Evolutionary conservation across 2,888 invertebrate species (phyloP), one percentile per base, ranked within the genome.

Genomic region (Acholoe squamosa): DNA sequence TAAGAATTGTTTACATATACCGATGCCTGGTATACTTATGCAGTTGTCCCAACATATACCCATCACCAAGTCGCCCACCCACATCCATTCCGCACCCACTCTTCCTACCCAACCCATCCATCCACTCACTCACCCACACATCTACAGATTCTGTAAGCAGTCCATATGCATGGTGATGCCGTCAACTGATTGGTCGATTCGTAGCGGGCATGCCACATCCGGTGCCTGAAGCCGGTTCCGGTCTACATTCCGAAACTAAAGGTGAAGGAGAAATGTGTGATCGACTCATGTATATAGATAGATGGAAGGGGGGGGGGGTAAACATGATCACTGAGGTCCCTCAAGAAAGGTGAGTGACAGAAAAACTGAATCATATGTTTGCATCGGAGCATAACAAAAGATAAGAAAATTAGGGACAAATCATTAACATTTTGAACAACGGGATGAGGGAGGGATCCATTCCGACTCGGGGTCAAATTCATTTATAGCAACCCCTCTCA

Each of bases 171-270:
- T 25, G 16, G 28, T 76, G 31, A 61, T 61, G 61, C 61, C 16
- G 61, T 12, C 61, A 5, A 22, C 80, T 80, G 80, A 34, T 43
- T 80, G 80, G 80, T n/a, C 80, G 80, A 80, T 80, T 80, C 80
- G 80, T 34, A 34, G 43, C 19, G 33, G 80, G 80, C 80, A 43
- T 16, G 34, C 43, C 33, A 80, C 80, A 33, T 80, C 80, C 80
- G 80, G 34, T 80, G 33, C 12, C 34, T 33, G 80, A 80, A 80
- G 80, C 43, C 80, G 34, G 12, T 80, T 80, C 80, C 80, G 80
- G 80, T 80, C 22, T 16, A 16, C 34, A 80, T 34, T 80, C 5
- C 34, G 10, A 16, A 14, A 43, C 34, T 19, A 33, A 34, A 7
- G 43, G 43, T 43, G 43, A 43, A 43, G 43, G 43, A 43, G 43